Conservation (phyloP, 2,888 invertebrate genomes). For the Euphydryas editha region DNA sequence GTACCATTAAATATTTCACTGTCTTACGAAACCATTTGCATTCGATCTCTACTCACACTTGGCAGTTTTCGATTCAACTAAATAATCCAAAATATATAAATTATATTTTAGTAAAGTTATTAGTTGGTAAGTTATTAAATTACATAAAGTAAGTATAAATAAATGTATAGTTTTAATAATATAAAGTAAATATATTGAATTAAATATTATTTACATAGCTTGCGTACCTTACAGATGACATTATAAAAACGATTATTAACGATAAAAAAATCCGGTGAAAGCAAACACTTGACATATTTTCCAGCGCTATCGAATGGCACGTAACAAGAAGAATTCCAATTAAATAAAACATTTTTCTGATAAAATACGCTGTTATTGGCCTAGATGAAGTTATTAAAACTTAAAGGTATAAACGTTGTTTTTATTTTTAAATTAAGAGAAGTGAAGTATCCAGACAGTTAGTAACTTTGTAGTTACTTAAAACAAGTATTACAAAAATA, state of each 20-base stretch:
- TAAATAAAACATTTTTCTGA: slow-evolving; percentile 29
- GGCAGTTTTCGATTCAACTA: too few relatives aligned
- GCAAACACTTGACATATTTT: slow-evolving; percentile 23
- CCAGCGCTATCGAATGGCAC: slow-evolving; percentile 19
- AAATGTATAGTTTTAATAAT: too few relatives aligned
- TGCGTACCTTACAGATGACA: background rate
- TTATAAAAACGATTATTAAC: slow-evolving; percentile 29
- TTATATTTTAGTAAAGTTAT: too few relatives aligned
- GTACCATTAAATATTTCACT: too few relatives aligned
- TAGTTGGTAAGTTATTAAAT: too few relatives aligned
- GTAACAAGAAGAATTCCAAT: slow-evolving; percentile 32
- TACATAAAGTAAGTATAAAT: too few relatives aligned
- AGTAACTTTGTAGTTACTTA: background rate
- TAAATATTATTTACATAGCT: too few relatives aligned
- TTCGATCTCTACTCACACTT: too few relatives aligned
- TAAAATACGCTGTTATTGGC: slow-evolving; percentile 28
- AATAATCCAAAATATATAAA: too few relatives aligned
- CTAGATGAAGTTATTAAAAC: slow-evolving; percentile 23
- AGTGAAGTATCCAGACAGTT: background rate
- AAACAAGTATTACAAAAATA: background rate
- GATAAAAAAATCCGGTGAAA: slow-evolving; percentile 34
- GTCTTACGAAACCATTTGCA: too few relatives aligned
- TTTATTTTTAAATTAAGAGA: background rate
- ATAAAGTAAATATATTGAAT: too few relatives aligned
- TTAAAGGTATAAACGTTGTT: slow-evolving; percentile 1